Evolutionary conservation across 2,113 vertebrate genomes (phyloP).

Genomic region (Aleadryas rufinucha): DNA sequence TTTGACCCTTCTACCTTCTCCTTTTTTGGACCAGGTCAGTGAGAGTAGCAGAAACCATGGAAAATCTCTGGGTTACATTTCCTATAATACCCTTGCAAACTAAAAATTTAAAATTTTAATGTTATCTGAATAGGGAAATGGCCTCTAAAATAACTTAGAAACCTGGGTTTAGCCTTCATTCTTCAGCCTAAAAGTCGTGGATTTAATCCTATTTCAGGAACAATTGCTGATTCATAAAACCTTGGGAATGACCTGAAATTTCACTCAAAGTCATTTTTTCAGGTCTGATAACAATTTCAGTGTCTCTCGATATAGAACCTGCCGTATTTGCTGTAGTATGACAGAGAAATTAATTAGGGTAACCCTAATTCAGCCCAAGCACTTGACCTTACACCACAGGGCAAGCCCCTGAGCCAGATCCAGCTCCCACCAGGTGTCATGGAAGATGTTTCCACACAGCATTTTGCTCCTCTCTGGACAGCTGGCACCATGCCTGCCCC

Average conservation of each 20-base stretch:
- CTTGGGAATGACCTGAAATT: background rate
- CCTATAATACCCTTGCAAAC: background rate
- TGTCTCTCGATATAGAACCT: background rate
- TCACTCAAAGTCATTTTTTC: background rate
- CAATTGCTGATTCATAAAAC: background rate
- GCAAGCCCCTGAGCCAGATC: background rate
- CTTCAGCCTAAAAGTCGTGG: background rate
- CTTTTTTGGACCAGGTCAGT: background rate
- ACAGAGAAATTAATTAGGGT: background rate
- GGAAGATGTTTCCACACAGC: fast-evolving
- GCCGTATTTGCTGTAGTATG: background rate
- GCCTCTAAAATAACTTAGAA: background rate
- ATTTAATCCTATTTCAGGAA: background rate
- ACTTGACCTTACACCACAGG: too few species aligned
- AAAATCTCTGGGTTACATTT: background rate
- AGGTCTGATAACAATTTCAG: background rate
- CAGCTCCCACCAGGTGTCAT: too few species aligned
- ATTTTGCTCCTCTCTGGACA: background rate
- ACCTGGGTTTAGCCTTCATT: background rate
- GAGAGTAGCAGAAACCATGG: background rate
- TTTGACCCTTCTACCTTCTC: background rate
- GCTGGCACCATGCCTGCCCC: background rate
- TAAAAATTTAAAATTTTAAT: background rate
- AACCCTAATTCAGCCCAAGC: background rate
- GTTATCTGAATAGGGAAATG: background rate